A percentile compares a stretch with the other conserved stretches of the same genome.
Evolutionary conservation across 2,797 vertebrate genomes (phyloP).

Genomic region (Poecilia velifera): DNA sequence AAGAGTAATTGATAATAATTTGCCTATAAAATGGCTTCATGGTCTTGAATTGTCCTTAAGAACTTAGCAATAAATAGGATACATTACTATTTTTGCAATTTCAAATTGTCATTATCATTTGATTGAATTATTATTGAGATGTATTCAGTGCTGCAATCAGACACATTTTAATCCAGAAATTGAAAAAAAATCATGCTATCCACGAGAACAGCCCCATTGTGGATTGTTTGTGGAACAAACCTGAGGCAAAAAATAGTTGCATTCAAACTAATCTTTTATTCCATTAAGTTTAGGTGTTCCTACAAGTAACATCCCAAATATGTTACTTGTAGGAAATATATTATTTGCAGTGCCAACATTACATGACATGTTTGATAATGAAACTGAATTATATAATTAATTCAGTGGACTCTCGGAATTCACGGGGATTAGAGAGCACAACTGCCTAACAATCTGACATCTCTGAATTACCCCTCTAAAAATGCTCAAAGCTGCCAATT

Average conservation of each 20-base stretch:
- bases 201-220: background rate
- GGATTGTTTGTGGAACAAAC: background rate
- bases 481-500: background rate
- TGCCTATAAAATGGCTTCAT: constrained; percentile 53
- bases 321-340: background rate
- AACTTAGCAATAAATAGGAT: background rate
- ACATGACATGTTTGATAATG: background rate
- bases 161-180: background rate
- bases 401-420: background rate
- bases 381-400: background rate
- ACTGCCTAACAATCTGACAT: background rate
- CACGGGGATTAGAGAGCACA: background rate
- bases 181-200: background rate
- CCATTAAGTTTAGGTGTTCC: background rate
- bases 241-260: background rate
- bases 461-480: background rate
- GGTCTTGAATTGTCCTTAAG: constrained; percentile 43
- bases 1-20: constrained; percentile 49
- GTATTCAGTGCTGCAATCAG: background rate
- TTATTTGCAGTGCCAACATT: background rate
- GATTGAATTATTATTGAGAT: background rate
- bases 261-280: background rate
- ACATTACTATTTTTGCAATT: background rate
- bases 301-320: background rate
- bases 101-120: background rate